phyloP scores from a whole-genome alignment of 2,797 vertebrate genomes.

The Eulemur rubriventer region DNA sequence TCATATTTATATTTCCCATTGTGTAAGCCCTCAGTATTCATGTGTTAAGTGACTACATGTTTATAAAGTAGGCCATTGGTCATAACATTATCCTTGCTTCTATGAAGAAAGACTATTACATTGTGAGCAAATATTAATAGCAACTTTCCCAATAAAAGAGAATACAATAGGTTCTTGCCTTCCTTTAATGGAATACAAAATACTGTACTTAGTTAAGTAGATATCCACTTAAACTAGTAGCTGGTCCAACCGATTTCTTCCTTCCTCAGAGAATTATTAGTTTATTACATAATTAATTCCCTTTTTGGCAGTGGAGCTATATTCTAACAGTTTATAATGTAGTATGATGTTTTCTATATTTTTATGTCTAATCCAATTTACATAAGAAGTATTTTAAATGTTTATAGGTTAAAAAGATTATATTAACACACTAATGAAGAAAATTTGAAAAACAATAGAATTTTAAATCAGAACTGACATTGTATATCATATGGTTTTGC shows the following conservation, averaged over 20 bases:
- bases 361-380: conserved; percentile 52
- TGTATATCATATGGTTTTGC: conserved; percentile 13
- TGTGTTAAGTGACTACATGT: not conserved
- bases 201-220: not conserved
- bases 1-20: conserved; percentile 2
- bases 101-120: not conserved
- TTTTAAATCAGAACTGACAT: conserved; percentile 59
- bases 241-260: conserved; percentile 1
- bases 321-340: conserved; percentile 29
- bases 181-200: conserved; percentile 24
- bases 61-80: conserved; percentile 33
- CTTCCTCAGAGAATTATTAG: conserved; percentile 29
- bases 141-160: not conserved
- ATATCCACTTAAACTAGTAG: not conserved
- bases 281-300: conserved; percentile 51
- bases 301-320: not conserved
- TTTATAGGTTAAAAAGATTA: not conserved
- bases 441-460: conserved; percentile 46
- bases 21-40: not conserved
- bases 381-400: conserved; percentile 47
- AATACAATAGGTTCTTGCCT: not conserved
- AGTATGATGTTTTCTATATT: conserved; percentile 43
- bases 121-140: conserved; percentile 28
- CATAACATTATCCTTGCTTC: not conserved
- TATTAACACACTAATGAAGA: conserved; percentile 57